Evolutionary conservation across 2,113 vertebrate genomes (phyloP), one percentile per base, ranked within the genome.

Genomic region (Reinhardtius hippoglossoides): DNA sequence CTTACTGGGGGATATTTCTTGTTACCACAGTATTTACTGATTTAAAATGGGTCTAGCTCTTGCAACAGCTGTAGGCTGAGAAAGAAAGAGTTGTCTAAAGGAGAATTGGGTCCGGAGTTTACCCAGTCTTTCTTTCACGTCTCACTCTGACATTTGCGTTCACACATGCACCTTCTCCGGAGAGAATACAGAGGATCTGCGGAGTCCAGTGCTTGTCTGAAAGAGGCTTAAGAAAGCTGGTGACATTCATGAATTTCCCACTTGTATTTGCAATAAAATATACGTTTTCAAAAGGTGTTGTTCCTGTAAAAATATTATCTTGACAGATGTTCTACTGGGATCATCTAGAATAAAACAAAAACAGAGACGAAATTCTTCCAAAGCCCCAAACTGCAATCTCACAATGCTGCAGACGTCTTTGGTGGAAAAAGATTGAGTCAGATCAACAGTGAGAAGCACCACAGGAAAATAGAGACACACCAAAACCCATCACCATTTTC

Each of bases 11-110:
- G 31, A 31, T 21, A 63, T 67, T 85, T 87, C n/a, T 73, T 69
- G 62, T 79, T 81, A 57, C 26, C 44, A 55, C 35, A 79, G 50
- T 66, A 81, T 74, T 77, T 88, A 72, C 55, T 58, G 59, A 58
- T 67, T 83, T 74, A 79, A 75, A 48, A 15, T 6, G 3, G 15
- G 31, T 35, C 31, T 37, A 8, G 35, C 9, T 37, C 31, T 7
- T 7, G 5, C 5, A 31, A 31, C 35, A 37, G 35, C 35, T 37
- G 9, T 37, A 3, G 15, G 12, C 44, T 46, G 12, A 15, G 44
- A 46, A 46, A 46, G 35, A 37, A 37, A 37, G 35, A 37, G 35
- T 37, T 37, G 6, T 37, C 35, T 5, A 5, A 27, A 27, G 27
- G 27, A 27, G 27, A 27, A 27, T 5, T 27, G 27, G 27, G 27